A percentile compares a stretch with the other conserved stretches of the same genome.
These are phyloP conservation scores for Panurus biarmicus DNA, from an alignment of 2,113 vertebrate genomes.

Conservation along the genomic window DNA sequence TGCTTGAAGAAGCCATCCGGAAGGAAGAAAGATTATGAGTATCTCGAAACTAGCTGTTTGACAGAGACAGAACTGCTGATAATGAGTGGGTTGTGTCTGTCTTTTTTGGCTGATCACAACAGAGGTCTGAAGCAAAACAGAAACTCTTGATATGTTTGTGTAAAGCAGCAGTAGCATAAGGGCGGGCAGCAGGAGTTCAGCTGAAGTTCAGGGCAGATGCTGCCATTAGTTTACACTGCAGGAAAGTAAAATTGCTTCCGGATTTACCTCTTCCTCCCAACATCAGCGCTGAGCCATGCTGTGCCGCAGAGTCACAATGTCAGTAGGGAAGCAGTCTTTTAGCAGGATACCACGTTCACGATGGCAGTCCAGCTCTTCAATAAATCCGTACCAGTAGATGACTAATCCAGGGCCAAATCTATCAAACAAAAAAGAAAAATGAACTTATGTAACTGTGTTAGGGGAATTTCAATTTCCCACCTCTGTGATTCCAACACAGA, in stretches of 20 bases:
- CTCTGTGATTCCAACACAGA: not conserved
- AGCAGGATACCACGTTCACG: conserved; percentile 92
- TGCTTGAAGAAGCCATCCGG: conserved; percentile 75
- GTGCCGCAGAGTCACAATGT: conserved; percentile 86
- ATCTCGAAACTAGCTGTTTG: conserved; percentile 74
- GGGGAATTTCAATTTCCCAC: not conserved
- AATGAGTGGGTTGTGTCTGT: conserved; percentile 74
- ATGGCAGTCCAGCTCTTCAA: conserved; percentile 93
- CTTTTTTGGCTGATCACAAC: conserved; percentile 73
- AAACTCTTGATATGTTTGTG: conserved; percentile 77
- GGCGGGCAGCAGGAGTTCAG: conserved; percentile 79
- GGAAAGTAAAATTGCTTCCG: conserved; percentile 90
- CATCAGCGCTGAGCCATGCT: conserved; percentile 54
- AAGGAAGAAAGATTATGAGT: conserved; percentile 81
- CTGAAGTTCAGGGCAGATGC: conserved; percentile 88
- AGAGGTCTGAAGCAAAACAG: conserved; percentile 78
- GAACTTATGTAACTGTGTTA: not conserved
- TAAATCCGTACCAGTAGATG: conserved; percentile 98
- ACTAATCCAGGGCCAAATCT: conserved; percentile 97
- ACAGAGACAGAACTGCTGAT: conserved; percentile 77
- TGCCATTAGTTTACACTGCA: conserved; percentile 77
- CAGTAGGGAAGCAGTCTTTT: conserved; percentile 90
- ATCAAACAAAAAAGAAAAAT: not conserved
- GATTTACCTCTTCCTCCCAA: conserved; percentile 72
- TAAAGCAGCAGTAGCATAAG: conserved; percentile 69